Base-by-base conservation (phyloP, 2,113 vertebrate genomes). In the Balaenoptera acutorostrata region DNA sequence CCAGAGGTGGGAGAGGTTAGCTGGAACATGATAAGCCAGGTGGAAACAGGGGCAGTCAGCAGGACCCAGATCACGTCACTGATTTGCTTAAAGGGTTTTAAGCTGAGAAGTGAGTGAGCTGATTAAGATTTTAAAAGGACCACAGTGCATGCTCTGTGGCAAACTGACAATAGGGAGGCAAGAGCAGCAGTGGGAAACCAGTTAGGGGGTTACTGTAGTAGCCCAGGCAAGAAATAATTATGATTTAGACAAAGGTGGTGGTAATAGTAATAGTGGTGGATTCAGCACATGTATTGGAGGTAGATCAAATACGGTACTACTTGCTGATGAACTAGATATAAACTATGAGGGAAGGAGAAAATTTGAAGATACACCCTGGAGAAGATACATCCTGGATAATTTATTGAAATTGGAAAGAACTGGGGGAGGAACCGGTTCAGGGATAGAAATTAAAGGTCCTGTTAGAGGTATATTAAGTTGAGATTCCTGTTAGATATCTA, bases 371-470 rank as follows among this genome's bases (percentile, higher is more conserved):
- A 55, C 1, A 88, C 61, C 61, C 88, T 83, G n/a, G 46, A 84
- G 85, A 89, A 89, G 92, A n/a, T 13, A 29, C 21, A 88, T 82
- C 75, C 75, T 88, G 31, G n/a, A 75, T 31, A 44, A 95, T 61
- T 82, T 86, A 75, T 9, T 81, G 44, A 87, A 86, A 82, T 1
- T 93, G 59, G 18, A 61, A 86, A 96, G 68, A 93, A 94, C 46
- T n/a, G 29, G 23, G 14, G 17, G 20, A 95, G 49, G 13, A 66
- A 95, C 17, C 61, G 15, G 33, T 75, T 84, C 93, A 33, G 52
- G 80, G 36, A 15, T 57, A 92, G 27, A 96, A 97, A 77, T 33
- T 74, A 88, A 96, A 95, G 57, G 49, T 78, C 14, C 74, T 44
- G 15, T 72, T 57, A 94, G 59, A 71, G 25, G 41, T 2, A 57